These are phyloP conservation scores for Diplodus sargus DNA, from an alignment of 2,797 vertebrate genomes.

Conservation along the genomic window DNA sequence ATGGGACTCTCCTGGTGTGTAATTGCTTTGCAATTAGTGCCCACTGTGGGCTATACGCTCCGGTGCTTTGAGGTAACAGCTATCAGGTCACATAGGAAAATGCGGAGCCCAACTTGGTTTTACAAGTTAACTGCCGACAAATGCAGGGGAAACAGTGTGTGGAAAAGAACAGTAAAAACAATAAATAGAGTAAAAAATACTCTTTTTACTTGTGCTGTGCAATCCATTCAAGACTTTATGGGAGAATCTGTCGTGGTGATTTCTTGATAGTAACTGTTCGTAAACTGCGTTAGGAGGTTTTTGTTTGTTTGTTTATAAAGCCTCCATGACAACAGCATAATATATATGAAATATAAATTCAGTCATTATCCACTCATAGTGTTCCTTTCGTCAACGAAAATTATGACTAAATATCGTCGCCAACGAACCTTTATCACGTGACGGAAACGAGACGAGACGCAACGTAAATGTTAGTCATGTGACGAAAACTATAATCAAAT, in stretches of 20 bases:
- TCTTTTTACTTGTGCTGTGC: neutral
- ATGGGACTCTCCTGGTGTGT: constrained; percentile 38
- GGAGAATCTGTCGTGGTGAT: constrained; percentile 2
- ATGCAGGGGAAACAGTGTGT: neutral
- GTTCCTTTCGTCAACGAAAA: no score
- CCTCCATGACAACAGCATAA: neutral
- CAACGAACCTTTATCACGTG: no score
- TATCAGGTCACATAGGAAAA: constrained; percentile 30
- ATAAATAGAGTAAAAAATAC: neutral
- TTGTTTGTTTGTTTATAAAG: neutral
- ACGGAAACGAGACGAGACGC: no score
- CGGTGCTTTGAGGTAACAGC: constrained; percentile 23
- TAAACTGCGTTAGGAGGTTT: neutral
- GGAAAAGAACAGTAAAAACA: no score
- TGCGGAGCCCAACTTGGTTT: neutral
- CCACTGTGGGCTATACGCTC: constrained; percentile 35
- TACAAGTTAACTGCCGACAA: constrained; percentile 15
- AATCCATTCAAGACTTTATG: constrained; percentile 17
- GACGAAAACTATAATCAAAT: no score
- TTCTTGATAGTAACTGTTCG: neutral
- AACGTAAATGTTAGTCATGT: no score
- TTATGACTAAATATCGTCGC: no score
- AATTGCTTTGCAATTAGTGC: constrained; percentile 65
- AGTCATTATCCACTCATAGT: no score
- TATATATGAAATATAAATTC: no score